phyloP scores from a whole-genome alignment of 2,888 invertebrate genomes.

The Graphium colonna region DNA sequence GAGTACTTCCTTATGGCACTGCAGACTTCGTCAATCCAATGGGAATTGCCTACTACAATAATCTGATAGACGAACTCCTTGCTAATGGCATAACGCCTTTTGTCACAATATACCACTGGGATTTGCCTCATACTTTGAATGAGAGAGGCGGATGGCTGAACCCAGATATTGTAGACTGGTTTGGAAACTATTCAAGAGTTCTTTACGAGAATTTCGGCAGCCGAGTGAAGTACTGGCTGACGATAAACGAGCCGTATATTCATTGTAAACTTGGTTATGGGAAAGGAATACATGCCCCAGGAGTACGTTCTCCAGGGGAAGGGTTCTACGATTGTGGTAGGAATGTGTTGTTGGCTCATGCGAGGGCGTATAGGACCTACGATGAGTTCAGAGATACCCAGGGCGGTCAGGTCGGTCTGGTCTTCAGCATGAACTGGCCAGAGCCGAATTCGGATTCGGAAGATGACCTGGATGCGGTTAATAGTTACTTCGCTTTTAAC shows the following conservation, averaged over 20 bases:
- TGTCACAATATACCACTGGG: constrained; percentile 73
- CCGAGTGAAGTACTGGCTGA: constrained; percentile 82
- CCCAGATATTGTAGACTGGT: constrained; percentile 54
- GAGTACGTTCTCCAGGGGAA: constrained; percentile 49
- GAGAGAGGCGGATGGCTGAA: constrained; percentile 71
- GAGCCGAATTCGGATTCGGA: constrained; percentile 26
- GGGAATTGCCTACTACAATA: constrained; percentile 82
- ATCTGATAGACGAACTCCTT: constrained; percentile 78
- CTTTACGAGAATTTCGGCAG: constrained; percentile 62
- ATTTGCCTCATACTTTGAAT: constrained; percentile 64
- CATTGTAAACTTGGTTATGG: constrained; percentile 51
- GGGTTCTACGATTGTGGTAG: constrained; percentile 81
- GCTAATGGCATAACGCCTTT: constrained; percentile 79
- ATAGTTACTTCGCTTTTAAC: constrained; percentile 29
- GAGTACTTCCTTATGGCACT: constrained; percentile 78
- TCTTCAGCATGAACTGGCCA: constrained; percentile 28
- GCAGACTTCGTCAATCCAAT: constrained; percentile 61
- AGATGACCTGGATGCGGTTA: constrained; percentile 30
- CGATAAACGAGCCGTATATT: constrained; percentile 82
- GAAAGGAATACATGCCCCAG: constrained; percentile 38
- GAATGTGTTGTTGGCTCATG: constrained; percentile 76
- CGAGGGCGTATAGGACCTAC: constrained; percentile 76
- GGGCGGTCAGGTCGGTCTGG: constrained; percentile 48
- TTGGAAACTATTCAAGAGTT: constrained; percentile 56
- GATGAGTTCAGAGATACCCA: constrained; percentile 69